Percentiles rank a stretch among this genome's conserved stretches.
Evolutionary conservation across 2,113 vertebrate species (phyloP).

Genomic region (Melanerpes aurifrons): DNA sequence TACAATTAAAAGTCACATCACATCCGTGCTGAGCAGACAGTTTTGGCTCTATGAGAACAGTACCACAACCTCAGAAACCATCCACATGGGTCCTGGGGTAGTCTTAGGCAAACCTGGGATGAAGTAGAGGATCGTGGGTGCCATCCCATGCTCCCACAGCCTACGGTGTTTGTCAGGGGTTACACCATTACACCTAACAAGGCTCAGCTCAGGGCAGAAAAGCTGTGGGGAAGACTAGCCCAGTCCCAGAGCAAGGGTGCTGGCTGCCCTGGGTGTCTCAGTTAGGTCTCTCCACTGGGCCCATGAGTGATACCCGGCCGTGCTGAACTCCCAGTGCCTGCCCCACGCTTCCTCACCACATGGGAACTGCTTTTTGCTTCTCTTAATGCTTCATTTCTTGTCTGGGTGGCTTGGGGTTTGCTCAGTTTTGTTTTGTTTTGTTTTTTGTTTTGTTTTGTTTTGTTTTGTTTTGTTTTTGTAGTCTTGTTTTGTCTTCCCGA

Average conservation of each 20-base stretch:
- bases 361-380: fast-evolving
- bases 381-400: background rate
- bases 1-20: background rate
- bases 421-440: background rate
- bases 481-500: background rate
- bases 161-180: background rate
- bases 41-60: background rate
- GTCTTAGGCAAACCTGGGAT: background rate
- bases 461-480: background rate
- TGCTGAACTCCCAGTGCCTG: background rate
- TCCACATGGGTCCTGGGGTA: background rate
- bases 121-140: background rate
- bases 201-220: fast-evolving
- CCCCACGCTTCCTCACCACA: background rate
- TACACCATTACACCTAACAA: background rate
- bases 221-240: background rate
- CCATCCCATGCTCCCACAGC: background rate
- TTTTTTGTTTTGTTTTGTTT: background rate
- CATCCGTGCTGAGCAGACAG: background rate
- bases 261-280: background rate
- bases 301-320: background rate
- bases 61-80: background rate
- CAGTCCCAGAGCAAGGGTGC: background rate
- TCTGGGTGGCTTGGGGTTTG: background rate
- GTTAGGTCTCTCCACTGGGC: no score